Percentiles rank a stretch among this genome's conserved stretches.
phyloP scores from a whole-genome alignment of 2,888 invertebrate species.

The Dasypolia templi region DNA sequence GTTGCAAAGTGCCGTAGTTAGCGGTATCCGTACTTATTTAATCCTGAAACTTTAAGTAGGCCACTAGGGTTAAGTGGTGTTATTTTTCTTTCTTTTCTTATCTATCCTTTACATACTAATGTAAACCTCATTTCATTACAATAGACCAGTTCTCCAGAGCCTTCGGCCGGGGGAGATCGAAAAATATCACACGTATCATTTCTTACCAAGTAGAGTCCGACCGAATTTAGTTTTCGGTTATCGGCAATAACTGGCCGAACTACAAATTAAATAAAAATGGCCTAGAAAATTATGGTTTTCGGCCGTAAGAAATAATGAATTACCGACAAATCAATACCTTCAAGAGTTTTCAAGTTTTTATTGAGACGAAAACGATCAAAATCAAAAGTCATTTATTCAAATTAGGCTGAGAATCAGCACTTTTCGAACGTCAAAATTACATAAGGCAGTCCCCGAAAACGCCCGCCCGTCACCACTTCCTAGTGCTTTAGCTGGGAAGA shows the following conservation, averaged over 20 bases:
- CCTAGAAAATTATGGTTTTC: neutral
- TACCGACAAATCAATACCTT: neutral
- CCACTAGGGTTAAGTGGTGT: constrained; percentile 10
- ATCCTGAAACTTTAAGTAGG: constrained; percentile 16
- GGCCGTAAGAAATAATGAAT: neutral
- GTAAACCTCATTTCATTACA: neutral
- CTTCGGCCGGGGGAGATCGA: neutral
- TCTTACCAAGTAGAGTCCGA: neutral
- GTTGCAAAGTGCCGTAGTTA: neutral
- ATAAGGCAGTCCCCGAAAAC: too few species aligned
- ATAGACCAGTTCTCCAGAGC: too few species aligned
- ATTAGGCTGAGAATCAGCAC: too few species aligned
- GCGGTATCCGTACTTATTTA: constrained; percentile 8
- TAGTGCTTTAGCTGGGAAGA: too few species aligned
- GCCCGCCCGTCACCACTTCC: too few species aligned
- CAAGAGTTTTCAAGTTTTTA: too few species aligned
- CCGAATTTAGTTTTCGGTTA: neutral
- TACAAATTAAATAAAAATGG: too few species aligned
- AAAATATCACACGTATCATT: neutral
- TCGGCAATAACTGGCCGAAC: too few species aligned
- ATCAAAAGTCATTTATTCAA: too few species aligned
- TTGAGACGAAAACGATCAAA: neutral
- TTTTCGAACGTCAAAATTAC: too few species aligned
- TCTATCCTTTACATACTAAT: constrained; percentile 14
- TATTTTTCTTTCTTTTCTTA: too few species aligned